These are phyloP conservation scores for Rhynchopsitta pachyrhyncha DNA, from an alignment of 2,113 vertebrate genomes.

Conservation along the genomic window DNA sequence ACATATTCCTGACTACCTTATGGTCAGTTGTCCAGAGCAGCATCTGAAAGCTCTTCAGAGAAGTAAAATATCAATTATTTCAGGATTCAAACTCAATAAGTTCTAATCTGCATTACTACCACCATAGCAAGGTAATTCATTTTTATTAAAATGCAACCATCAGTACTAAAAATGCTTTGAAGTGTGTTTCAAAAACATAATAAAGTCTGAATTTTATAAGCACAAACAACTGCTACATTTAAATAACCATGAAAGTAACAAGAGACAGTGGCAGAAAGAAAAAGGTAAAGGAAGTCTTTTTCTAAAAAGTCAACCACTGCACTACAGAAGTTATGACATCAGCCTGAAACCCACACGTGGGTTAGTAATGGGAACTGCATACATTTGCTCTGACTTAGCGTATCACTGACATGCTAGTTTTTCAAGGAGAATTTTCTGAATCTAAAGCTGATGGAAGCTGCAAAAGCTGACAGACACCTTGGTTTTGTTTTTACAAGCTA, in stretches of 20 bases:
- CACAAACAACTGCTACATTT: not conserved
- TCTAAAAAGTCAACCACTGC: not conserved
- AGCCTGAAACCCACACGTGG: not conserved
- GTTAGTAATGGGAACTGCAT: not conserved
- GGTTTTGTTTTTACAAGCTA: not conserved
- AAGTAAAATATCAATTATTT: not conserved
- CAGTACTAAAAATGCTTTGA: constrained; percentile 21
- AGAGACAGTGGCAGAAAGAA: not conserved
- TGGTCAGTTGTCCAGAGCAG: not conserved
- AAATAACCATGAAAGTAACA: not conserved
- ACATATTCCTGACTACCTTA: not conserved
- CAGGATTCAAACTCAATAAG: not conserved
- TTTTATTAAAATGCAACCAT: not conserved
- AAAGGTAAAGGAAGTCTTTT: not conserved
- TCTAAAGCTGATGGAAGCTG: not conserved
- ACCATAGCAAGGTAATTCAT: not conserved
- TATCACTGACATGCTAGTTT: not conserved
- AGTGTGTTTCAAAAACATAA: constrained; percentile 10
- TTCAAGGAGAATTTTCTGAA: not conserved
- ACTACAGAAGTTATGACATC: not conserved
- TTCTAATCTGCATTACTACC: not conserved
- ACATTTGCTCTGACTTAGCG: not conserved
- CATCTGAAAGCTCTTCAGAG: not conserved
- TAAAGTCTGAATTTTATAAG: not conserved
- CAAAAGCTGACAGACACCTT: not conserved